These are phyloP conservation scores for Drosophila watanabei DNA, from an alignment of 1,140 invertebrate genomes.

Conservation along the genomic window DNA sequence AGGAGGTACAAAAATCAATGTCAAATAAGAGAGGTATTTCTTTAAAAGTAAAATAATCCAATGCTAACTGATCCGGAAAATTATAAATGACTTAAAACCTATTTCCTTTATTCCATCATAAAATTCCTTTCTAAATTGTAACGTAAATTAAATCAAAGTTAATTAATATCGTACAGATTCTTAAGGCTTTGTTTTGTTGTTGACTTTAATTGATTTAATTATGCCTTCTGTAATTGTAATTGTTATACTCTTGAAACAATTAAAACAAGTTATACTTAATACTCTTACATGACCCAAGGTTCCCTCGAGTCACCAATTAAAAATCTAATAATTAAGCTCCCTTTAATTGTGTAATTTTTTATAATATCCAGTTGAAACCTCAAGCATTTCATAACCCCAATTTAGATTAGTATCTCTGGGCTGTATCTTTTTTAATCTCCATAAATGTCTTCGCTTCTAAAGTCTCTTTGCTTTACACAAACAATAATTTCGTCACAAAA, in stretches of 20 bases:
- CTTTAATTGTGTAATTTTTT: constrained; percentile 21
- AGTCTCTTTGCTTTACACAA: constrained; percentile 14
- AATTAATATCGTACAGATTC: neutral
- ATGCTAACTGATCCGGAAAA: neutral
- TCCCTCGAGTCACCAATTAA: constrained; percentile 25
- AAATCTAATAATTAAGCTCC: constrained; percentile 34
- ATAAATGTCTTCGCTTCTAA: constrained; percentile 12
- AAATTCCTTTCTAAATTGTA: neutral
- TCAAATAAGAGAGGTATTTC: neutral
- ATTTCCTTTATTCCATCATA: neutral
- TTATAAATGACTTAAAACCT: no score
- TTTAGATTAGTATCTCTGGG: neutral
- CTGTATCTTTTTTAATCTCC: constrained; percentile 9
- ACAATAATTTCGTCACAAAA: constrained; percentile 19
- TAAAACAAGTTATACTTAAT: constrained; percentile 12
- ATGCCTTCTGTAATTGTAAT: constrained; percentile 1
- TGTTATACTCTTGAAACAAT: constrained; percentile 4
- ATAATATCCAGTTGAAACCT: neutral
- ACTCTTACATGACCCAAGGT: constrained; percentile 18
- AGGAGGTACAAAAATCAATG: constrained; percentile 1
- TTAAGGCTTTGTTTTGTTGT: neutral
- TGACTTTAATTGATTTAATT: constrained; percentile 5
- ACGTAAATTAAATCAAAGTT: neutral
- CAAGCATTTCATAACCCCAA: neutral
- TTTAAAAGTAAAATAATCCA: neutral